These are phyloP conservation scores for Halichoerus grypus DNA, from an alignment of 2,113 vertebrate species.

Conservation along the genomic window DNA sequence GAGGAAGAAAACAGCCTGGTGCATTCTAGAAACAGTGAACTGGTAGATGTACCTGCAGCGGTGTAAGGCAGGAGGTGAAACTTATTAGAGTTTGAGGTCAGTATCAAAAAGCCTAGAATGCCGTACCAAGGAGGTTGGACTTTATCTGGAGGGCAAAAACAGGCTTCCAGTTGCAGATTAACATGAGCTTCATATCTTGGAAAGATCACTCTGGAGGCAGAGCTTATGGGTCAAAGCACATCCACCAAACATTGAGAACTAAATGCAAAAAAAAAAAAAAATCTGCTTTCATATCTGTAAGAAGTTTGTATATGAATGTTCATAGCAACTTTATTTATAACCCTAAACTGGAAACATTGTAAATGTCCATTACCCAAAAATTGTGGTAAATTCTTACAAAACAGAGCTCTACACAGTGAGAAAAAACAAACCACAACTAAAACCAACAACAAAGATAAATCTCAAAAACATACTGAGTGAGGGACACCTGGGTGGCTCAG, in stretches of 20 bases:
- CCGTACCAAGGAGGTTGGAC: neutral
- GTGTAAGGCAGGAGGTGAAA: neutral
- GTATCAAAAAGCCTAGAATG: neutral
- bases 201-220: neutral
- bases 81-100: neutral
- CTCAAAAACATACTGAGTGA: neutral
- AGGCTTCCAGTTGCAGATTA: neutral
- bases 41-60: neutral
- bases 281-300: neutral
- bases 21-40: neutral
- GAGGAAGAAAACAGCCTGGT: neutral
- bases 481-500: too few relatives aligned
- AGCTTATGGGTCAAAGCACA: neutral
- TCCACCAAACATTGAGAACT: neutral
- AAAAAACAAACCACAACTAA: too few relatives aligned
- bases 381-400: neutral
- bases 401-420: neutral
- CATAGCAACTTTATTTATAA: neutral
- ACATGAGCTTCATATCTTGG: neutral
- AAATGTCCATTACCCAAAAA: neutral
- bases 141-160: neutral
- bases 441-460: neutral
- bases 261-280: neutral
- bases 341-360: neutral
- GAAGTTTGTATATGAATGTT: neutral